These are phyloP conservation scores for Trichonephila clavipes DNA, from an alignment of 1,140 invertebrate genomes.

Conservation along the genomic window DNA sequence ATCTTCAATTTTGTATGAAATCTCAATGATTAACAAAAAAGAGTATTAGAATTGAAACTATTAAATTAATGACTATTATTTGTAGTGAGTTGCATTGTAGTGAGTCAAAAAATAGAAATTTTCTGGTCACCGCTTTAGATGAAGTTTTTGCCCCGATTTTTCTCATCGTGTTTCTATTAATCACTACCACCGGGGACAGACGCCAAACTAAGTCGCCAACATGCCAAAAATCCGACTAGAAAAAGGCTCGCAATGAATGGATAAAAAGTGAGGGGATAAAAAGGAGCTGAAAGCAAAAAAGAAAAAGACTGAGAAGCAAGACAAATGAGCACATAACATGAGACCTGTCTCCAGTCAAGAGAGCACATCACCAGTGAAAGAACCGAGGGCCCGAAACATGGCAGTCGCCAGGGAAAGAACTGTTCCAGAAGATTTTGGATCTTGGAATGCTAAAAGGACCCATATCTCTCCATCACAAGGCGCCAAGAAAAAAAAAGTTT, in stretches of 20 bases:
- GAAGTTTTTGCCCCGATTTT: too few relatives aligned
- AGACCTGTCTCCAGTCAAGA: constrained; percentile 48
- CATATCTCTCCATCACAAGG: constrained; percentile 23
- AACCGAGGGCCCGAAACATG: neutral
- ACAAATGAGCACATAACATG: constrained; percentile 46
- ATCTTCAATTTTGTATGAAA: too few relatives aligned
- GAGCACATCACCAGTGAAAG: constrained; percentile 9
- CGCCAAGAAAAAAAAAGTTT: neutral
- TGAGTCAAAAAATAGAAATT: too few relatives aligned
- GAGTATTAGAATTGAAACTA: too few relatives aligned
- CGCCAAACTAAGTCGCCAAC: neutral
- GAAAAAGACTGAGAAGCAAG: constrained; percentile 1
- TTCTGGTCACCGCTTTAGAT: too few relatives aligned
- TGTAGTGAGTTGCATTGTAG: too few relatives aligned
- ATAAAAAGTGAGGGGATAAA: constrained; percentile 39
- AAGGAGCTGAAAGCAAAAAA: constrained; percentile 45
- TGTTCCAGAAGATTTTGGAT: constrained; percentile 39
- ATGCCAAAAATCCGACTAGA: neutral
- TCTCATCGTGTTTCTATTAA: too few relatives aligned
- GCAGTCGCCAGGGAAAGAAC: neutral
- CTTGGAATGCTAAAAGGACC: constrained; percentile 52
- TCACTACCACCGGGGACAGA: neutral
- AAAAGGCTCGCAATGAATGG: constrained; percentile 10
- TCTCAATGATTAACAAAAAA: too few relatives aligned
- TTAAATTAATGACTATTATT: too few relatives aligned